Conservation (phyloP, 2,797 vertebrate genomes). For the Tiaroga cobitis region DNA sequence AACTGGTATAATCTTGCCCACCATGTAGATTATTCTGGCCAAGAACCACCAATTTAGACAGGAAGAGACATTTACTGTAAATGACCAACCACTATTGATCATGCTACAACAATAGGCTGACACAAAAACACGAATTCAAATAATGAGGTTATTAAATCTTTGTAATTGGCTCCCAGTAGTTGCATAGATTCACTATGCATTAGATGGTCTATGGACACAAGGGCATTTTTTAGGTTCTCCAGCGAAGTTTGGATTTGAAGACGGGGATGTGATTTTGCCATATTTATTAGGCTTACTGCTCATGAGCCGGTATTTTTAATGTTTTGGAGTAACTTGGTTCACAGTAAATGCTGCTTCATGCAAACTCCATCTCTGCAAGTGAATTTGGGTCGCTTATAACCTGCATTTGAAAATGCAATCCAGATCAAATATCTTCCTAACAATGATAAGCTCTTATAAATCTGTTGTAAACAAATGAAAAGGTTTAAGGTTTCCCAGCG, state of each 20-base stretch:
- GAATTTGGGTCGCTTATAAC: too few relatives aligned
- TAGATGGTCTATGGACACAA: background rate
- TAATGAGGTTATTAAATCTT: too few relatives aligned
- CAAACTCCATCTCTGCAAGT: too few relatives aligned
- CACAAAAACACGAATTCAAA: background rate
- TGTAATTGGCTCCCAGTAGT: too few relatives aligned
- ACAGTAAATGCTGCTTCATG: too few relatives aligned
- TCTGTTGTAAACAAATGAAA: too few relatives aligned
- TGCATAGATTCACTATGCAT: background rate
- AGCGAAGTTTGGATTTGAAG: background rate
- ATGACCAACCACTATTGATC: background rate
- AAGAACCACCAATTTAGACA: background rate
- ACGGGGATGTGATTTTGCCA: background rate
- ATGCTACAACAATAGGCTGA: background rate
- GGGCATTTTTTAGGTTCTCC: background rate
- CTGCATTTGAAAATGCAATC: too few relatives aligned
- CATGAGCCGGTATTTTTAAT: background rate
- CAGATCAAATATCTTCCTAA: too few relatives aligned
- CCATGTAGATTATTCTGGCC: background rate
- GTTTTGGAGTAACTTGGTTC: too few relatives aligned
- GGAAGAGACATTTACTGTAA: background rate
- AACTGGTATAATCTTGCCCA: background rate
- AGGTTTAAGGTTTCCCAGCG: too few relatives aligned
- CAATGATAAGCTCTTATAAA: too few relatives aligned
- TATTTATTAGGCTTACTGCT: background rate